A percentile compares a stretch with the other conserved stretches of the same genome.
These are phyloP conservation scores for Cosmia pyralina DNA, from an alignment of 2,888 invertebrate species.

Conservation along the genomic window DNA sequence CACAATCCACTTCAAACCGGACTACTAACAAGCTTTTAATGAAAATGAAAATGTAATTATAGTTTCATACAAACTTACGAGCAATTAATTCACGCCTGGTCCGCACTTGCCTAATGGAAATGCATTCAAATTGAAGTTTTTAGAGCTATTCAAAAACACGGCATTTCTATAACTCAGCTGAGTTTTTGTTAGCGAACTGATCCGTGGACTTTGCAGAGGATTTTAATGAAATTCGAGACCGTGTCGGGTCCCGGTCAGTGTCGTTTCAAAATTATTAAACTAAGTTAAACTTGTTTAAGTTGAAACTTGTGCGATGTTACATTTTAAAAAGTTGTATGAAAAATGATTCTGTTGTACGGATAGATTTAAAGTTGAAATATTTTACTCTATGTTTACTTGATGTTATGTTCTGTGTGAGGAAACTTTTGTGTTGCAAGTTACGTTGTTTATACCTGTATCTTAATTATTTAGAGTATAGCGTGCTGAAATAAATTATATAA, in stretches of 20 bases:
- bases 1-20: conserved; percentile 29
- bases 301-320: conserved; percentile 55
- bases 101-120: conserved; percentile 59
- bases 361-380: conserved; percentile 47
- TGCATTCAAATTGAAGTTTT: conserved; percentile 59
- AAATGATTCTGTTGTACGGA: conserved; percentile 54
- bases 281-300: conserved; percentile 59
- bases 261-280: conserved; percentile 62
- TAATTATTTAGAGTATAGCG: conserved; percentile 7
- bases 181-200: conserved; percentile 60
- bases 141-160: conserved; percentile 55
- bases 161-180: conserved; percentile 54
- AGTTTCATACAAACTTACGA: conserved; percentile 55
- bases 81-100: conserved; percentile 59
- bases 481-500: not conserved
- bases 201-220: conserved; percentile 47
- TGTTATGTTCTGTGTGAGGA: conserved; percentile 13
- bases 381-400: conserved; percentile 38
- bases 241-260: conserved; percentile 52
- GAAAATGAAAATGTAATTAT: conserved; percentile 59
- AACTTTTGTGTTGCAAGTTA: conserved; percentile 8
- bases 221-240: conserved; percentile 62
- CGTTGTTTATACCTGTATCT: not conserved
- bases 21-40: conserved; percentile 46
- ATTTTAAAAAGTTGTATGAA: conserved; percentile 59